These are phyloP conservation scores for Himalopsyche kuldschensis DNA, from an alignment of 2,888 invertebrate species.

Conservation along the genomic window DNA sequence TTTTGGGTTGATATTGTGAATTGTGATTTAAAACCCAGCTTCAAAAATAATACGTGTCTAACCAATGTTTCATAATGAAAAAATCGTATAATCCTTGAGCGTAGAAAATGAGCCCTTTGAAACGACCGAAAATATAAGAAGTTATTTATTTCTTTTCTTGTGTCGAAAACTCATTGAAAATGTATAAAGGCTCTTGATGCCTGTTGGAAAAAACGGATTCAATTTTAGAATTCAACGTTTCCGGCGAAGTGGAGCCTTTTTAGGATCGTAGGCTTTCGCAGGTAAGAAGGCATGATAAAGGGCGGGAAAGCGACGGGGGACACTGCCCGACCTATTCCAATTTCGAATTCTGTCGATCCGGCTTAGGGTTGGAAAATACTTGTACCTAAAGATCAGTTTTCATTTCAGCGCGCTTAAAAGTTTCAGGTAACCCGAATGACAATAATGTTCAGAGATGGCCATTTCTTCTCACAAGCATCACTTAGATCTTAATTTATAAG, in stretches of 20 bases:
- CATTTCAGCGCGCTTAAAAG: background rate
- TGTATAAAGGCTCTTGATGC: constrained; percentile 1
- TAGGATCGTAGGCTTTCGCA: background rate
- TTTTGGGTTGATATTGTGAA: no score
- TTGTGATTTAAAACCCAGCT: no score
- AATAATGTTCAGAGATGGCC: background rate
- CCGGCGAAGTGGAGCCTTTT: constrained; percentile 6
- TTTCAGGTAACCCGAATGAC: background rate
- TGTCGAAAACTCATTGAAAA: background rate
- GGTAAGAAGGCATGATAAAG: constrained; percentile 6
- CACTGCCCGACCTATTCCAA: constrained; percentile 22
- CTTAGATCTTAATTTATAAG: no score
- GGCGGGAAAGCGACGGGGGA: constrained; percentile 29
- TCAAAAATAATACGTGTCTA: no score
- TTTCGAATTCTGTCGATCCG: constrained; percentile 40
- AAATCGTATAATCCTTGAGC: no score
- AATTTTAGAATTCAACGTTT: constrained; percentile 34
- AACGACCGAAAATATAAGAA: background rate
- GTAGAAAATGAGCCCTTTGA: background rate
- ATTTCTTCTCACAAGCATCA: no score
- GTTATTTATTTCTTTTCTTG: background rate
- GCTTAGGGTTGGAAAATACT: constrained; percentile 37
- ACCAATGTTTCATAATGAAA: no score
- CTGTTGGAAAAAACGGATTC: constrained; percentile 30
- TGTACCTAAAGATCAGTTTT: background rate